Evolutionary conservation across 2,888 invertebrate genomes (phyloP).

Genomic region (Philereme transversata): DNA sequence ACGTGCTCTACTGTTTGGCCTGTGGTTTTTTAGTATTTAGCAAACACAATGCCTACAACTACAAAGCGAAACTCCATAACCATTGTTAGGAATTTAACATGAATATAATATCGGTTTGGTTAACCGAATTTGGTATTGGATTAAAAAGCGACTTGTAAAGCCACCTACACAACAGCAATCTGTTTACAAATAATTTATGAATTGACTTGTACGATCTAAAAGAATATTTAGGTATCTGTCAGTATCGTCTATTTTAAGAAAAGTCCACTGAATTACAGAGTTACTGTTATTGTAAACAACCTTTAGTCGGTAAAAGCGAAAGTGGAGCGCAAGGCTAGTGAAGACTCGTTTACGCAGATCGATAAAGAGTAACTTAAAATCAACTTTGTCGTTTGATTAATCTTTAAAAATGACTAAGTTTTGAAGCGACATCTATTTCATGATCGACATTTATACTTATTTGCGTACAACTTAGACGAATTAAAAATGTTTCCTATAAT

Average conservation of each 20-base stretch:
- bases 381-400: slow-evolving; percentile 4
- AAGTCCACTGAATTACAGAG: slow-evolving; percentile 34
- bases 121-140: slow-evolving; percentile 3
- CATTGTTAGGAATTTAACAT: not conserved
- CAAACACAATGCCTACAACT: slow-evolving; percentile 2
- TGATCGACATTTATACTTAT: not conserved
- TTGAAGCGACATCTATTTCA: not conserved
- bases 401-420: not conserved
- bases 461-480: not conserved
- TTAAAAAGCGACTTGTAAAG: slow-evolving; percentile 7
- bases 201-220: no score
- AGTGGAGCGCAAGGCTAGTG: slow-evolving; percentile 59
- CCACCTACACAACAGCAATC: not conserved
- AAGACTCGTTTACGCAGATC: slow-evolving; percentile 55
- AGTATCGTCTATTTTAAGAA: slow-evolving; percentile 9
- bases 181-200: not conserved
- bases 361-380: slow-evolving; percentile 44
- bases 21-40: slow-evolving; percentile 3
- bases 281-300: slow-evolving; percentile 49
- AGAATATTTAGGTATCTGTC: slow-evolving; percentile 2
- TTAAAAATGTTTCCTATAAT: slow-evolving; percentile 2
- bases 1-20: slow-evolving; percentile 10
- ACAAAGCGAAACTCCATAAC: slow-evolving; percentile 2
- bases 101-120: not conserved
- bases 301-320: slow-evolving; percentile 60